Conservation (phyloP, 2,888 invertebrate species). For the Merodon equestris region DNA sequence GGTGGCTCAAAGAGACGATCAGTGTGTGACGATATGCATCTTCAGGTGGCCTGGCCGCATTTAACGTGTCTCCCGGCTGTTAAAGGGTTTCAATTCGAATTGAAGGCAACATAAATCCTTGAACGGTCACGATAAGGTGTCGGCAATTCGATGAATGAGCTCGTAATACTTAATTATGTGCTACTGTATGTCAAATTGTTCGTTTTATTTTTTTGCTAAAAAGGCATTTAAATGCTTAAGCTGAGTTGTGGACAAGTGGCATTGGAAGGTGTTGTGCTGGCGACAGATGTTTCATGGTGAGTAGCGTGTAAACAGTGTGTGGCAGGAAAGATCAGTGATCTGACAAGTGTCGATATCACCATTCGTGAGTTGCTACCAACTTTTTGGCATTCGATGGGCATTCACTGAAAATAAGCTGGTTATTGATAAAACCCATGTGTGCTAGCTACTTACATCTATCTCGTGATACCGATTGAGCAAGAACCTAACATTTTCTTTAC, state of each 20-base stretch:
- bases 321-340: slow-evolving; percentile 45
- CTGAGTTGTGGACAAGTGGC: slow-evolving; percentile 39
- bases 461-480: too few species aligned
- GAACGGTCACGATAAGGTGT: slow-evolving; percentile 67
- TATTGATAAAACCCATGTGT: too few species aligned
- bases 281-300: slow-evolving; percentile 47
- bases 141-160: slow-evolving; percentile 66
- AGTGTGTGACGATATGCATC: slow-evolving; percentile 52
- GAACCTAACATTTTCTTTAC: too few species aligned
- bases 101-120: slow-evolving; percentile 63
- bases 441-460: too few species aligned
- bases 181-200: slow-evolving; percentile 45
- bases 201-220: too few species aligned
- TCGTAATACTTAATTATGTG: slow-evolving; percentile 67
- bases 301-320: slow-evolving; percentile 25
- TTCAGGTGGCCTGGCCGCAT: slow-evolving; percentile 61
- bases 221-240: slow-evolving; percentile 7
- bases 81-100: slow-evolving; percentile 62
- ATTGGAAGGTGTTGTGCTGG: background rate
- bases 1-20: background rate
- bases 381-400: too few species aligned
- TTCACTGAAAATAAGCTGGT: too few species aligned
- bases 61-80: slow-evolving; percentile 49
- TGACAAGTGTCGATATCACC: slow-evolving; percentile 36
- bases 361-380: too few species aligned